These are phyloP conservation scores for Aradus depressus DNA, from an alignment of 2,888 invertebrate genomes.

Conservation along the genomic window DNA sequence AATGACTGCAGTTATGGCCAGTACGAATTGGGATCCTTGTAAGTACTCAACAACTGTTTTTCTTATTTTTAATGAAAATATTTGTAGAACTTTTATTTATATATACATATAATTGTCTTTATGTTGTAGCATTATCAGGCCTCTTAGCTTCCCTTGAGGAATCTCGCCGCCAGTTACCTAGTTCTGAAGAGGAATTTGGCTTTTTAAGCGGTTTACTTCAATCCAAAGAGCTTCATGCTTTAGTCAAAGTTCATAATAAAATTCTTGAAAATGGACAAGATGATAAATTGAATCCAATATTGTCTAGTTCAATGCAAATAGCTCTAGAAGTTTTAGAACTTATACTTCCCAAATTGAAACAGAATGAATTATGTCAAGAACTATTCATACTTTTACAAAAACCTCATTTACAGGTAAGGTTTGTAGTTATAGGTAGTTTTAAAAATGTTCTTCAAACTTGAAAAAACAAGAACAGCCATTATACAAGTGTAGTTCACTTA, in stretches of 20 bases:
- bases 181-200: constrained; percentile 67
- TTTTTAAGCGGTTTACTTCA: constrained; percentile 74
- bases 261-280: constrained; percentile 72
- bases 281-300: constrained; percentile 69
- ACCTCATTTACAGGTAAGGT: constrained; percentile 70
- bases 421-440: not conserved
- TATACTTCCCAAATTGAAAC: constrained; percentile 52
- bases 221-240: constrained; percentile 76
- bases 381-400: constrained; percentile 68
- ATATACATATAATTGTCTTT: not conserved
- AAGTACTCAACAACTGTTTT: too few relatives aligned
- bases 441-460: not conserved
- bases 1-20: constrained; percentile 49
- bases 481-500: too few relatives aligned
- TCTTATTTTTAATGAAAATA: too few relatives aligned
- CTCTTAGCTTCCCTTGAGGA: constrained; percentile 72
- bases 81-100: constrained; percentile 9
- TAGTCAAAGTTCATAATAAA: constrained; percentile 84
- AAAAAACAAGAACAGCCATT: not conserved
- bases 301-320: constrained; percentile 73
- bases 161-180: constrained; percentile 54
- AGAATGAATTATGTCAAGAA: constrained; percentile 66
- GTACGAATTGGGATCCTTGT: constrained; percentile 52
- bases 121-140: constrained; percentile 57
- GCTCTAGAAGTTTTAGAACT: constrained; percentile 70